A percentile compares a stretch with the other conserved stretches of the same genome.
Conservation (phyloP, 2,888 invertebrate species). For the Meganola albula region DNA sequence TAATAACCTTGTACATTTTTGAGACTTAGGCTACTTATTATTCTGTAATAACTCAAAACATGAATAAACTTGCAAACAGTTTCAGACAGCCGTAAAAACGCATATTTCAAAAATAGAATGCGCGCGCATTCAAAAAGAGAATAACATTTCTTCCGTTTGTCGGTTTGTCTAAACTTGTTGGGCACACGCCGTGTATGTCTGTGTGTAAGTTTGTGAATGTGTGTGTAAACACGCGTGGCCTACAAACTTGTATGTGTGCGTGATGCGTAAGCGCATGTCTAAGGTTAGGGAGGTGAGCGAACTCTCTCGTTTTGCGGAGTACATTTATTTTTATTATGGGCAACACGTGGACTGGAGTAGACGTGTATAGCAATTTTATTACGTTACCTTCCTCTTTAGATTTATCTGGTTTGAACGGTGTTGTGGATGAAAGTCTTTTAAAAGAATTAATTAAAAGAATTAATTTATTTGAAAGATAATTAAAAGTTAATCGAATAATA, state of each 20-base stretch:
- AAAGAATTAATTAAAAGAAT: too few species aligned
- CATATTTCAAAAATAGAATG: conserved; percentile 41
- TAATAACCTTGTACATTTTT: too few species aligned
- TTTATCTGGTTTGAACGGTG: conserved; percentile 27
- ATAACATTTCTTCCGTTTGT: conserved; percentile 77
- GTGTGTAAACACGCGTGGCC: conserved; percentile 41
- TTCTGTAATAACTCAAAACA: too few species aligned
- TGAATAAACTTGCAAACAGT: too few species aligned
- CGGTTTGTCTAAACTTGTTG: conserved; percentile 76
- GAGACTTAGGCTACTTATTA: too few species aligned
- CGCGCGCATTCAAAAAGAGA: conserved; percentile 68
- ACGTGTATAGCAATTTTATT: conserved; percentile 57
- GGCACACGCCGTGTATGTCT: conserved; percentile 62
- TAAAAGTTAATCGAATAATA: too few species aligned
- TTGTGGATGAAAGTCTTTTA: too few species aligned
- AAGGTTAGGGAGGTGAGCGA: conserved; percentile 78
- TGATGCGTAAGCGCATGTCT: conserved; percentile 67
- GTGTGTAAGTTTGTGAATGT: conserved; percentile 37
- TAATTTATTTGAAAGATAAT: too few species aligned
- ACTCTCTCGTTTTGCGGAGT: conserved; percentile 67
- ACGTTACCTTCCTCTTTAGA: conserved; percentile 55
- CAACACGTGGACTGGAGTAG: conserved; percentile 61
- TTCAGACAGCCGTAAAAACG: conserved; percentile 29
- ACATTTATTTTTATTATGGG: conserved; percentile 75
- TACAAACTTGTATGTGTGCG: conserved; percentile 48